Percentiles rank a stretch among this genome's conserved stretches.
These are phyloP conservation scores for Centrocercus urophasianus DNA, from an alignment of 2,113 vertebrate genomes.

Conservation along the genomic window DNA sequence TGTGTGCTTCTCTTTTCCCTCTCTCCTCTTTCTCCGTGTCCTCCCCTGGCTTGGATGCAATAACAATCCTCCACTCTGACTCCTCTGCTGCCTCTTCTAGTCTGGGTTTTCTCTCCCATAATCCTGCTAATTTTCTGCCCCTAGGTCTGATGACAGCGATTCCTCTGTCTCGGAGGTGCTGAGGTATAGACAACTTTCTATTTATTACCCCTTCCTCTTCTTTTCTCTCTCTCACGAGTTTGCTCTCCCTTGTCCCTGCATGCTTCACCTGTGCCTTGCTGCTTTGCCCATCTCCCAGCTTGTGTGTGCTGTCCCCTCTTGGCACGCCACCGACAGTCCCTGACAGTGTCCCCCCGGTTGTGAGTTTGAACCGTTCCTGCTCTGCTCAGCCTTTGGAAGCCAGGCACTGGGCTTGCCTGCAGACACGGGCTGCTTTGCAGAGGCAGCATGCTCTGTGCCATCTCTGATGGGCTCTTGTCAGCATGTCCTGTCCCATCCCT, in stretches of 20 bases:
- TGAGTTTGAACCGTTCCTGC: background rate
- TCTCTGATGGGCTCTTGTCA: background rate
- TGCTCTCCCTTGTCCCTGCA: constrained; percentile 22
- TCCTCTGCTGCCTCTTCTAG: constrained; percentile 52
- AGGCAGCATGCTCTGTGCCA: constrained; percentile 24
- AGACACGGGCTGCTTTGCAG: background rate
- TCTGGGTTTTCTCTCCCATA: constrained; percentile 81
- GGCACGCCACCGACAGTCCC: background rate
- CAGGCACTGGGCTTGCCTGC: background rate
- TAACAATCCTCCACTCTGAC: constrained; percentile 66
- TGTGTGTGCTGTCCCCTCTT: background rate
- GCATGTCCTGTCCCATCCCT: background rate
- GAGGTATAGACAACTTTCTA: constrained; percentile 95
- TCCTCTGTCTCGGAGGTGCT: constrained; percentile 99
- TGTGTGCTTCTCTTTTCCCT: background rate
- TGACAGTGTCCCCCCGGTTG: background rate
- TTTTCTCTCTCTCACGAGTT: constrained; percentile 4
- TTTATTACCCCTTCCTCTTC: constrained; percentile 68
- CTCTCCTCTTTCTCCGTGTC: constrained; percentile 23
- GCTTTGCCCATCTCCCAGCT: background rate
- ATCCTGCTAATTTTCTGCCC: constrained; percentile 95
- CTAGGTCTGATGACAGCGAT: constrained; percentile 99
- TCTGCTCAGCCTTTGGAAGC: background rate
- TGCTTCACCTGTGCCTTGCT: constrained; percentile 38
- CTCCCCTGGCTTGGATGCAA: constrained; percentile 57